A percentile compares a stretch with the other conserved stretches of the same genome.
phyloP scores from a whole-genome alignment of 2,113 vertebrate genomes.

The Scomber colias region DNA sequence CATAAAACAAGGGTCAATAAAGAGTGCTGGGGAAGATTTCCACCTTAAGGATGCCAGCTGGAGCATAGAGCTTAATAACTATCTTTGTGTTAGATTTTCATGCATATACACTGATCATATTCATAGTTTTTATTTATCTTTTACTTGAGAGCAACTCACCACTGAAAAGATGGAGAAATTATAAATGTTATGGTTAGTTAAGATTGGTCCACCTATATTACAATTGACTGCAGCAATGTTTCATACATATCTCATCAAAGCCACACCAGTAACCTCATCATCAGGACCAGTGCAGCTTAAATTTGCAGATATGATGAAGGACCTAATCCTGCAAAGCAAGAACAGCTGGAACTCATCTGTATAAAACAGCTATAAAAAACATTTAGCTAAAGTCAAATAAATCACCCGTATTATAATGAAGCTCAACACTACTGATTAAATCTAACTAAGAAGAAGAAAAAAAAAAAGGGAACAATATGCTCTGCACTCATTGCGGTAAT shows the following conservation, averaged over 20 bases:
- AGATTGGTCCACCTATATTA: conserved; percentile 9
- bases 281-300: background rate
- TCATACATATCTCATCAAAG: background rate
- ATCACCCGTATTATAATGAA: background rate
- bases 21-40: background rate
- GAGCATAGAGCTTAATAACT: background rate
- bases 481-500: background rate
- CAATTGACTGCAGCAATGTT: background rate
- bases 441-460: too few species aligned
- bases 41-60: too few species aligned
- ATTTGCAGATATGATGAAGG: conserved; percentile 1
- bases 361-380: background rate
- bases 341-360: background rate
- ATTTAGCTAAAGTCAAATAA: background rate
- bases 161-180: too few species aligned
- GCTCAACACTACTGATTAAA: background rate
- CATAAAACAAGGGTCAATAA: background rate
- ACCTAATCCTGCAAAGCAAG: background rate
- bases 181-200: too few species aligned
- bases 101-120: background rate
- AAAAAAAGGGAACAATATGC: background rate
- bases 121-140: background rate
- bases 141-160: too few species aligned
- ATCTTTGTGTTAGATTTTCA: background rate
- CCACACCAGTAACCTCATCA: background rate